Conservation (phyloP, 2,797 vertebrate genomes). For the Manis pentadactyla region DNA sequence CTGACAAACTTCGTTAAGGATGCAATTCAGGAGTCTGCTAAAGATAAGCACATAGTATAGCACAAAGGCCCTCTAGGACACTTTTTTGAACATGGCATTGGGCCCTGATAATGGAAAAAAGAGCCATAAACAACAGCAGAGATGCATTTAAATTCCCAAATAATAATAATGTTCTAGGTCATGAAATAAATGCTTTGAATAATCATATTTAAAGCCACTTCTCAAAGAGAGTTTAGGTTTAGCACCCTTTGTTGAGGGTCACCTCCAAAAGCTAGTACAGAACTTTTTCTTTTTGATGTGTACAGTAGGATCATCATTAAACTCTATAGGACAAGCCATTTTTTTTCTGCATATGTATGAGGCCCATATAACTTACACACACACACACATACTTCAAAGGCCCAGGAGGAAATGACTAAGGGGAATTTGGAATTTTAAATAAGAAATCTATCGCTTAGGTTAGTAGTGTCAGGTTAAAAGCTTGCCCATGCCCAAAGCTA, state of each 20-base stretch:
- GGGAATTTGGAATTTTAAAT: conserved; percentile 80
- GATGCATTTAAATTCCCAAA: conserved; percentile 43
- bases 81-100: neutral
- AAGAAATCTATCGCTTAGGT: conserved; percentile 78
- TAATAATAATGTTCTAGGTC: neutral
- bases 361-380: conserved; percentile 47
- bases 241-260: neutral
- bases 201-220: conserved; percentile 41
- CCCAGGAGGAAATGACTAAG: conserved; percentile 67
- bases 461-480: conserved; percentile 80
- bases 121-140: neutral
- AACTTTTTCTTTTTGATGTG: conserved; percentile 11
- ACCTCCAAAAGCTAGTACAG: conserved; percentile 1
- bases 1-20: neutral
- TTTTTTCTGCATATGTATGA: conserved; percentile 46
- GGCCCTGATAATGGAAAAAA: neutral
- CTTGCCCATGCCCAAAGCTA: conserved; percentile 80
- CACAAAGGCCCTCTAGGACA: neutral
- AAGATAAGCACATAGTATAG: neutral
- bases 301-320: neutral
- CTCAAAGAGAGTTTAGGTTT: conserved; percentile 18
- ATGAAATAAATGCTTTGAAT: conserved; percentile 43
- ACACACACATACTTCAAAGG: conserved; percentile 82
- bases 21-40: neutral
- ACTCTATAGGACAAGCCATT: neutral